Base-by-base conservation (phyloP, 2,797 vertebrate genomes). In the Fistularia tabacaria region DNA sequence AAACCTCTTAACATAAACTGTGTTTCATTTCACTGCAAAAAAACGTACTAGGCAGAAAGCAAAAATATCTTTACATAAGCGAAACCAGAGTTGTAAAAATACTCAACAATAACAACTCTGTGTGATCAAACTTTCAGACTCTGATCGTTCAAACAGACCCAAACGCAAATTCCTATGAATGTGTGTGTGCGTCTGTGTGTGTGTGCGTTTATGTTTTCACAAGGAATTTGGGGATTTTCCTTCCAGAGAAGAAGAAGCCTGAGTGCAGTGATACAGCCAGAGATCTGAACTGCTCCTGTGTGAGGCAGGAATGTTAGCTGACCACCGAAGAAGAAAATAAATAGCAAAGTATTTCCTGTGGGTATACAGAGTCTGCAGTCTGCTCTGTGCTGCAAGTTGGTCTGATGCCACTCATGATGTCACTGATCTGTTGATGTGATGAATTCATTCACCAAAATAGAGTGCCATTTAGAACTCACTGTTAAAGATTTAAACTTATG, bases 271-370 rank as follows among this genome's bases (percentile, higher is more conserved):
- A 1, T 43, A 67, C 72, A 81, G 64, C 67, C 61, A 62, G 44
- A 65, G 46, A 40, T 46, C 38, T 54, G 10, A 7, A 25, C n/a
- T 63, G 58, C 38, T 10, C 6, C 49, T 40, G 67, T 8, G 40
- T 14, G 25, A 12, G 7, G 43, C n/a, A 73, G 59, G 69, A 80
- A 79, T 74, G 71, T 45, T 40, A 53, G 49, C 38, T 8, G 7
- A 69, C 76, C 78, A 62, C 69, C 4, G 43, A 61, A 76, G 67
- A 61, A 80, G 62, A 81, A 76, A 53, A 77, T 65, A 74, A 74
- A 64, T 62, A 53, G 45, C 4, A 10, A 75, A 49, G 74, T 64
- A 79, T 77, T 81, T 83, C 74, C 81, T 74, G 69, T 77, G 51
- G 75, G 57, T 42, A 47, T 49, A 14, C 14, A 67, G 37, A 48